A percentile compares a stretch with the other conserved stretches of the same genome.
phyloP scores from a whole-genome alignment of 2,797 vertebrate species.

The Pangasius krempfi region DNA sequence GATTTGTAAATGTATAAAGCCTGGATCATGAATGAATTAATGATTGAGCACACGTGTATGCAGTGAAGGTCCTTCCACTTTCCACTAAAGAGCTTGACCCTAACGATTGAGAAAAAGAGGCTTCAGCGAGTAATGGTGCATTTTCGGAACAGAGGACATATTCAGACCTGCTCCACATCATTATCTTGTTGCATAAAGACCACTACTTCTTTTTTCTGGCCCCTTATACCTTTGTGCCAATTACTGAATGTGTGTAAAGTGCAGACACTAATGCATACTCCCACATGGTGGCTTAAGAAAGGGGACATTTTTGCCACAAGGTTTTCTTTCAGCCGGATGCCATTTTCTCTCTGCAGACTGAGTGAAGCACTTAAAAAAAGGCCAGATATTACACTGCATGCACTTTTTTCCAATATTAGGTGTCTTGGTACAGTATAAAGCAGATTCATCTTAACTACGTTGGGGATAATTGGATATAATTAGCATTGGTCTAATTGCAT shows the following conservation, averaged over 20 bases:
- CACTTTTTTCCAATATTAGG: slow-evolving; percentile 27
- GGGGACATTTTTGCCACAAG: slow-evolving; percentile 36
- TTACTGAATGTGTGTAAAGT: slow-evolving; percentile 65
- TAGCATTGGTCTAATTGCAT: slow-evolving; percentile 51
- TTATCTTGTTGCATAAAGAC: slow-evolving; percentile 27
- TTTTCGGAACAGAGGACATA: slow-evolving; percentile 30
- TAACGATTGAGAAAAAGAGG: slow-evolving; percentile 17
- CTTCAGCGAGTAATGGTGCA: slow-evolving; percentile 29
- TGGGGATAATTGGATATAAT: slow-evolving; percentile 42
- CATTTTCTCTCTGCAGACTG: slow-evolving; percentile 39
- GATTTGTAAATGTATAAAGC: slow-evolving; percentile 16
- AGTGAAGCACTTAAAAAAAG: slow-evolving; percentile 60
- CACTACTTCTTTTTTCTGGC: slow-evolving; percentile 31
- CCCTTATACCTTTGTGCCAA: slow-evolving; percentile 54
- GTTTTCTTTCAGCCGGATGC: slow-evolving; percentile 23
- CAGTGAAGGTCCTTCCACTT: slow-evolving; percentile 29
- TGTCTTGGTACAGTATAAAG: slow-evolving; percentile 32
- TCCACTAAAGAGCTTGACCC: slow-evolving; percentile 37
- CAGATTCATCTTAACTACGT: slow-evolving; percentile 31
- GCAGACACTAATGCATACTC: slow-evolving; percentile 38
- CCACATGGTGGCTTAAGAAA: slow-evolving; percentile 39
- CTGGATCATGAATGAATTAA: slow-evolving; percentile 28
- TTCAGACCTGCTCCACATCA: slow-evolving; percentile 32
- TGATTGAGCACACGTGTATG: background rate
- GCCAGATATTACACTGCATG: slow-evolving; percentile 43